Percentiles rank a stretch among this genome's conserved stretches.
These are phyloP conservation scores for Drosophila triauraria DNA, from an alignment of 1,140 invertebrate genomes.

Conservation along the genomic window DNA sequence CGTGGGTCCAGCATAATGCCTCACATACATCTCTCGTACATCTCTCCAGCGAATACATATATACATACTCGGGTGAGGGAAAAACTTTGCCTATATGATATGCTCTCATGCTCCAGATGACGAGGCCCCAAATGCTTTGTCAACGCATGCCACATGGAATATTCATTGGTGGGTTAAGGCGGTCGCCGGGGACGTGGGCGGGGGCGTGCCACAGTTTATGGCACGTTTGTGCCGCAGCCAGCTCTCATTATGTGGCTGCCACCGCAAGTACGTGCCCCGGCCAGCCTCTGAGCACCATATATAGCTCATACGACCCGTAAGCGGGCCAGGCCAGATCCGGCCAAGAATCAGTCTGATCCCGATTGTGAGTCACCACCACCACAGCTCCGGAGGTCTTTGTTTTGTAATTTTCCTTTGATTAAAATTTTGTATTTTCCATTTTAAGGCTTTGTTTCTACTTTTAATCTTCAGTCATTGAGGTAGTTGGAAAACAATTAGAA, in stretches of 20 bases:
- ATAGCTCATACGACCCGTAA: constrained; percentile 22
- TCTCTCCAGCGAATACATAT: constrained; percentile 6
- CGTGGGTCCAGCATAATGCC: constrained; percentile 23
- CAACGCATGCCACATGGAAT: constrained; percentile 60
- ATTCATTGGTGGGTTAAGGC: constrained; percentile 27
- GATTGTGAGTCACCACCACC: constrained; percentile 23
- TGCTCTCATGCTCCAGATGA: constrained; percentile 70
- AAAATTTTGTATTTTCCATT: constrained; percentile 37
- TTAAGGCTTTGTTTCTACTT: constrained; percentile 6
- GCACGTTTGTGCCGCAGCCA: constrained; percentile 57
- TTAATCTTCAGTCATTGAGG: constrained; percentile 22
- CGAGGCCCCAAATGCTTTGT: constrained; percentile 64
- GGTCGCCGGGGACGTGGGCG: neutral
- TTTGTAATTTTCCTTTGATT: constrained; percentile 75
- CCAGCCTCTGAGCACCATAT: constrained; percentile 43
- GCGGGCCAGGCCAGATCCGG: constrained; percentile 21
- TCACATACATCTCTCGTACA: constrained; percentile 19
- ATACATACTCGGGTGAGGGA: neutral
- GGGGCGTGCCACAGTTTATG: constrained; percentile 47
- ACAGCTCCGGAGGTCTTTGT: constrained; percentile 32
- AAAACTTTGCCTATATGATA: constrained; percentile 64
- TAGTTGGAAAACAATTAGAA: constrained; percentile 16
- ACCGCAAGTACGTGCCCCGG: constrained; percentile 43
- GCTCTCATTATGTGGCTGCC: constrained; percentile 44
- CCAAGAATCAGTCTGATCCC: constrained; percentile 17